These are phyloP conservation scores for Eretmocerus hayati DNA, from an alignment of 2,888 invertebrate species.

Conservation along the genomic window DNA sequence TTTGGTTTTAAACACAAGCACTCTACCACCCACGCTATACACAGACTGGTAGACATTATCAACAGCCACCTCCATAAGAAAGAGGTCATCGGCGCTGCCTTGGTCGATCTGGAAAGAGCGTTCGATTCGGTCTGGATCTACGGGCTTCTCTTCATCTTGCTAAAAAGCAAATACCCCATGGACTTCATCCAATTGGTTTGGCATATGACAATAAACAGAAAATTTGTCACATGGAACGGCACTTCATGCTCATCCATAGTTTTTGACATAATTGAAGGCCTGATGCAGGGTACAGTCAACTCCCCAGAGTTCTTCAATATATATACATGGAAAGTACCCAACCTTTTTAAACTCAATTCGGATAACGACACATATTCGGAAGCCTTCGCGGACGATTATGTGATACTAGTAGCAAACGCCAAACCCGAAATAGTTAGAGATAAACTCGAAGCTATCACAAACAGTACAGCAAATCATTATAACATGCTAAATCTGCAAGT, in stretches of 20 bases:
- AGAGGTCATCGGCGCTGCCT: neutral
- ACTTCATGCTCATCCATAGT: neutral
- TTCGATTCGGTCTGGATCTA: constrained; percentile 1
- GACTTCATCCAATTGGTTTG: neutral
- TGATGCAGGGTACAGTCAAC: constrained; percentile 20
- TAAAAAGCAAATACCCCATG: neutral
- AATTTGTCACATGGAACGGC: neutral
- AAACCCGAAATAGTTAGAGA: neutral
- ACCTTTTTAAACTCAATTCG: constrained; percentile 18
- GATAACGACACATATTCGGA: neutral
- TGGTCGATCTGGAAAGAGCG: neutral
- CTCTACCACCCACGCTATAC: neutral
- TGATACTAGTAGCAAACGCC: neutral
- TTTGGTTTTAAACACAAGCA: neutral
- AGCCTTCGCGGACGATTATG: neutral
- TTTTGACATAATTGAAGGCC: neutral
- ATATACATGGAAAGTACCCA: constrained; percentile 15
- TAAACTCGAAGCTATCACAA: neutral
- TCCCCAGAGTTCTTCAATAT: constrained; percentile 23
- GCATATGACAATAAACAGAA: neutral
- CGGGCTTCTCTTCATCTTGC: neutral
- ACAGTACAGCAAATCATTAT: neutral
- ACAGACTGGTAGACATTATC: neutral
- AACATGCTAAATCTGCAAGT: constrained; percentile 5
- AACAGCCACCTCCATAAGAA: neutral